Evolutionary conservation across 2,797 vertebrate species (phyloP).

Genomic region (Cheirogaleus major): DNA sequence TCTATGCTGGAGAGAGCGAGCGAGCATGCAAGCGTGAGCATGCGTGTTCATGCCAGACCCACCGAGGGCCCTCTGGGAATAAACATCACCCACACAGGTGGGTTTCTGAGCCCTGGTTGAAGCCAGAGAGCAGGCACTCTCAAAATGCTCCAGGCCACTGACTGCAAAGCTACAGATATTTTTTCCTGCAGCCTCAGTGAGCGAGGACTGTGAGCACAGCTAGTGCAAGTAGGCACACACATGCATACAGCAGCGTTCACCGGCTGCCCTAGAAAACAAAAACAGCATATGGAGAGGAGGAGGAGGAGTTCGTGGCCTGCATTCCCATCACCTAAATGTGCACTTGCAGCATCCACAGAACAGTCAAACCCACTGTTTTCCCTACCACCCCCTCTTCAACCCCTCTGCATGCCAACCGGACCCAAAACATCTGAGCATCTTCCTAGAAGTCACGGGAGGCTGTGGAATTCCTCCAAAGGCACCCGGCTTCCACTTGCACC

Average conservation of each 20-base stretch:
- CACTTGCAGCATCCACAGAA: neutral
- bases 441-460: neutral
- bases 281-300: accelerated
- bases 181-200: neutral
- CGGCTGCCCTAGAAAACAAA: neutral
- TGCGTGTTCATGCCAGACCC: neutral
- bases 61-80: neutral
- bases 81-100: neutral
- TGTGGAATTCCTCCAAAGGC: neutral
- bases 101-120: neutral
- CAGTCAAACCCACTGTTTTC: accelerated
- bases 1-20: no score
- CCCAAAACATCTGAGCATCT: neutral
- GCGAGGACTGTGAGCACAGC: neutral
- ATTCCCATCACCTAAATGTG: accelerated
- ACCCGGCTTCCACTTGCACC: neutral
- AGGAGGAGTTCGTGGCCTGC: accelerated
- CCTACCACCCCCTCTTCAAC: neutral
- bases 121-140: neutral
- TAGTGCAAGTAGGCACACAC: neutral
- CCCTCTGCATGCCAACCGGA: neutral
- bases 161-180: neutral
- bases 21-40: no score
- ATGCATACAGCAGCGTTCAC: accelerated
- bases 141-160: neutral